Evolutionary conservation across 2,888 invertebrate genomes (phyloP).

Genomic region (Dasypolia templi): DNA sequence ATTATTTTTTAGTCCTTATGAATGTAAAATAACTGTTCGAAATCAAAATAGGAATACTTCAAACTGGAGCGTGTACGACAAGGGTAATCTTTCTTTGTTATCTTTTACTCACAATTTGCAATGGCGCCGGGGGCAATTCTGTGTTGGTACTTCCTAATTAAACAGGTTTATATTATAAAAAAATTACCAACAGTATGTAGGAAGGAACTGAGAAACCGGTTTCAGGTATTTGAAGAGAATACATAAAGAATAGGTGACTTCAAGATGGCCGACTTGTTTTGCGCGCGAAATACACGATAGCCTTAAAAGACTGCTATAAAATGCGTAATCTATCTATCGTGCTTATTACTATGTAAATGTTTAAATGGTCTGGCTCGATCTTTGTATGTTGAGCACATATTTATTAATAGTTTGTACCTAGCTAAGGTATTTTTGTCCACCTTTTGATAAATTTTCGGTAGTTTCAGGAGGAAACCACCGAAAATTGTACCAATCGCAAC

Average conservation of each 20-base stretch:
- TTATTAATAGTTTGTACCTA: neutral
- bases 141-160: neutral
- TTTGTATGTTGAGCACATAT: conserved; percentile 38
- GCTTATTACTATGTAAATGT: conserved; percentile 54
- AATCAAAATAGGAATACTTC: neutral
- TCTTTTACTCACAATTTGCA: conserved; percentile 6
- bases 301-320: conserved; percentile 42
- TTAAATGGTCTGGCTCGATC: conserved; percentile 33
- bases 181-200: conserved; percentile 23
- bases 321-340: conserved; percentile 52
- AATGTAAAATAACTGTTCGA: conserved; percentile 7
- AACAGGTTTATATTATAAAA: neutral
- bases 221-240: conserved; percentile 55
- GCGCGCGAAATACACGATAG: conserved; percentile 47
- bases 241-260: conserved; percentile 22
- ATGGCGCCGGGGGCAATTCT: conserved; percentile 3
- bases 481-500: neutral
- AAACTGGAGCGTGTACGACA: conserved; percentile 27
- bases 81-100: conserved; percentile 32
- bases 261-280: conserved; percentile 61
- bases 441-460: too few species aligned
- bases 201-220: conserved; percentile 44
- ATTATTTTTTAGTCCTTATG: neutral
- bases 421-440: neutral
- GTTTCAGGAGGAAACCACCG: too few species aligned